These are phyloP conservation scores for Scaptomyza montana DNA, from an alignment of 1,140 invertebrate species.

Conservation along the genomic window DNA sequence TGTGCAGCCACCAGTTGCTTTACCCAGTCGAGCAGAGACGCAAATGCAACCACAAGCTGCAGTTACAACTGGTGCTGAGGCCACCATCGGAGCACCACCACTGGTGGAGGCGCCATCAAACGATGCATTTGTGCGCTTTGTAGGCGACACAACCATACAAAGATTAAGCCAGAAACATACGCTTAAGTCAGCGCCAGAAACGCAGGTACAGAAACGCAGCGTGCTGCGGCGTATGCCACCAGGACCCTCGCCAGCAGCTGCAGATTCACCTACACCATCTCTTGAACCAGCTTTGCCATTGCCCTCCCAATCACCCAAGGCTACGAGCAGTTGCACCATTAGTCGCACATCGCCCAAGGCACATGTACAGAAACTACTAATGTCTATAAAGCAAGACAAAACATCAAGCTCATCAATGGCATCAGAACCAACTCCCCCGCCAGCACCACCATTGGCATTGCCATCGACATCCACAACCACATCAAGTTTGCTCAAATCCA, in stretches of 20 bases:
- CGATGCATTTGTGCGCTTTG: slow-evolving; percentile 57
- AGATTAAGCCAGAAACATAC: slow-evolving; percentile 56
- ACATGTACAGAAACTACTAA: not conserved
- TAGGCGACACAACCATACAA: slow-evolving; percentile 79
- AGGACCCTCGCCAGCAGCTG: slow-evolving; percentile 53
- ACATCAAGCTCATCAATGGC: not conserved
- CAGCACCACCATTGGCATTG: not conserved
- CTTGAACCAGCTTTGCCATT: slow-evolving; percentile 13
- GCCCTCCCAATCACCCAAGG: slow-evolving; percentile 18
- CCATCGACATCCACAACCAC: slow-evolving; percentile 23
- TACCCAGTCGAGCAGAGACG: too few relatives aligned
- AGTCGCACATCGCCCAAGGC: slow-evolving; percentile 28
- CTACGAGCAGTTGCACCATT: slow-evolving; percentile 7
- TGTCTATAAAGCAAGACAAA: slow-evolving; percentile 43
- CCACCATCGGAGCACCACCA: not conserved
- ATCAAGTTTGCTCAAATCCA: slow-evolving; percentile 60
- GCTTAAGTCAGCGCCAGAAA: slow-evolving; percentile 17
- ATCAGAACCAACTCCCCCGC: slow-evolving; percentile 12
- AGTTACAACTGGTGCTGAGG: not conserved
- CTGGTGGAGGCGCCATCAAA: slow-evolving; percentile 24
- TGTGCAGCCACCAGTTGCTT: slow-evolving; percentile 43
- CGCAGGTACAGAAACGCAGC: slow-evolving; percentile 34
- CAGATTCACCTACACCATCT: slow-evolving; percentile 8
- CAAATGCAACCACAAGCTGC: not conserved
- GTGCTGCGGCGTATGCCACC: slow-evolving; percentile 41